Conservation (phyloP, 2,888 invertebrate species). For the Scelioninae gen. 2 region DNA sequence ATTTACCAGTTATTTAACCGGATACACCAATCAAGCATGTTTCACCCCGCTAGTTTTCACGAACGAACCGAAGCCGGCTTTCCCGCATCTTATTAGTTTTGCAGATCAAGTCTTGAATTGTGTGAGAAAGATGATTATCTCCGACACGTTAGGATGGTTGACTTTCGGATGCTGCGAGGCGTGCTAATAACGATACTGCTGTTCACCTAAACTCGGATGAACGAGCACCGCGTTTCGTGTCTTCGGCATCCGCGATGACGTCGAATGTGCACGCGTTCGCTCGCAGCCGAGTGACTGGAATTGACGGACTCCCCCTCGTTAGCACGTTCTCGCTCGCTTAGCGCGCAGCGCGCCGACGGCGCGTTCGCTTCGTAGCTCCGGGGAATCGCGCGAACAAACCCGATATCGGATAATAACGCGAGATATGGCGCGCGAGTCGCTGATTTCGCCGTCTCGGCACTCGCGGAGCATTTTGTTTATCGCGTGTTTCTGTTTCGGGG, state of each 20-base stretch:
- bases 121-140: constrained; percentile 29
- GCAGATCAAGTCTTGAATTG: no score
- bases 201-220: constrained; percentile 59
- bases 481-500: constrained; percentile 11
- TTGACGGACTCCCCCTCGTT: constrained; percentile 70
- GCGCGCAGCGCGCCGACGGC: constrained; percentile 60
- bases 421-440: constrained; percentile 71
- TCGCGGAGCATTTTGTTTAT: constrained; percentile 37
- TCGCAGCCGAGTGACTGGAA: constrained; percentile 67
- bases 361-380: constrained; percentile 59
- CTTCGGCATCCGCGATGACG: constrained; percentile 55
- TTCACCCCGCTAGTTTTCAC: no score
- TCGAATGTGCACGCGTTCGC: constrained; percentile 60
- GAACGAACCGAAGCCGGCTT: no score
- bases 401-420: constrained; percentile 74
- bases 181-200: constrained; percentile 60
- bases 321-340: constrained; percentile 63
- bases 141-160: constrained; percentile 35
- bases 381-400: constrained; percentile 71
- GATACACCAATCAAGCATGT: no score
- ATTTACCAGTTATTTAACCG: no score
- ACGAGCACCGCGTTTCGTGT: constrained; percentile 59
- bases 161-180: constrained; percentile 54
- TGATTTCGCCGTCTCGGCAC: constrained; percentile 56
- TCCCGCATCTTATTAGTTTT: no score